phyloP scores from a whole-genome alignment of 2,113 vertebrate genomes.

The Corythornis vintsioides region DNA sequence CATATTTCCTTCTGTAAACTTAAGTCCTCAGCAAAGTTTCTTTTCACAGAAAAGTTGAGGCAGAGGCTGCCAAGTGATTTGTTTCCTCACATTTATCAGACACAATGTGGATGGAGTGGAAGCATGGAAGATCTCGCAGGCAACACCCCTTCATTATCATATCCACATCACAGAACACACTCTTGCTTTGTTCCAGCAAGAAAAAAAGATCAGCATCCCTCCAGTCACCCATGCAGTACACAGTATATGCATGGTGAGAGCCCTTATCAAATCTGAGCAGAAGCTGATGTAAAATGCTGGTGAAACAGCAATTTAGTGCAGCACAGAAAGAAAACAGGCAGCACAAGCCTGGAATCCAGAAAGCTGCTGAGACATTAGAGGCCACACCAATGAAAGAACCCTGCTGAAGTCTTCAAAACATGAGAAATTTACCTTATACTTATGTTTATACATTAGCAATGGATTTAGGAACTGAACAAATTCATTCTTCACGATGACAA shows the following conservation, averaged over 20 bases:
- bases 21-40: accelerated
- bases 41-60: not conserved
- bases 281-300: not conserved
- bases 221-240: not conserved
- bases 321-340: not conserved
- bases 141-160: not conserved
- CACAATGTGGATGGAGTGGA: not conserved
- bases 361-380: not conserved
- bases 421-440: not conserved
- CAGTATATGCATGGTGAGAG: not conserved
- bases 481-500: not conserved
- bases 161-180: not conserved
- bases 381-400: not conserved
- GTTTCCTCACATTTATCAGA: not conserved
- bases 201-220: not conserved
- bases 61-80: not conserved
- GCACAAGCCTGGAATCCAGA: not conserved
- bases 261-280: not conserved
- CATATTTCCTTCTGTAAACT: not conserved
- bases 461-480: not conserved
- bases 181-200: not conserved
- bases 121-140: not conserved
- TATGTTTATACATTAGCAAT: not conserved
- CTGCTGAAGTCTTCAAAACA: not conserved
- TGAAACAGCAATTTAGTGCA: not conserved